Base-by-base conservation (phyloP, 1,140 invertebrate species). In the Pteromalus puparum region DNA sequence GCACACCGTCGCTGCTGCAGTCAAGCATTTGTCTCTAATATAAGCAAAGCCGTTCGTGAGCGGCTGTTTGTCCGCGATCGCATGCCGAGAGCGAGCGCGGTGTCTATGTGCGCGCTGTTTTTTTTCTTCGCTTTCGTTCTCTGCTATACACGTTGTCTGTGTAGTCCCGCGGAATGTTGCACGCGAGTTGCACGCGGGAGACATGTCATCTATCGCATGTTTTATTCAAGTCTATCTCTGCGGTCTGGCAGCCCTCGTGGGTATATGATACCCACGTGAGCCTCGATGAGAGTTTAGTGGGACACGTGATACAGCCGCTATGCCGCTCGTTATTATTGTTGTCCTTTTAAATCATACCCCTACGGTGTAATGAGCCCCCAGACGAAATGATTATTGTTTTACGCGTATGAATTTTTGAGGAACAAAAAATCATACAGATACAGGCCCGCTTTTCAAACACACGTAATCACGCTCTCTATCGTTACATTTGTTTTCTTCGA, bases 401-500 rank as follows among this genome's bases (percentile, higher is more conserved):
- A 7, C 10, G 15, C 5, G 28, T 72, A 15, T 72, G 1, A 72
- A 72, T 34, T 72, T 72, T 34, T 72, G 34, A 34, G 24, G 5
- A 34, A 72, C 15, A 61, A n/a, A 61, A n/a, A 21, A 61, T 61
- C 18, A 21, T 0, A 53, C 18, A 6, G 53, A 18, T 42, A 34
- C 34, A 12, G 10, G 38, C 38, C 34, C 21, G 18, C 18, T 34
- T 75, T 46, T 46, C n/a, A 4, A 61, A 46, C 38, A 48, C 38
- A 48, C n/a, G 73, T 38, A 34, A 75, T 75, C 13, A 42, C 38
- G 46, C 73, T 28, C 73, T 28, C n/a, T 75, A 2, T 46, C n/a
- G 38, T 77, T 77, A 61, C 48, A 77, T 77, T 77, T 77, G 48
- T 61, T 77, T 61, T 61, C 75, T 77, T 77, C 26, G 75, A 30